Conservation (phyloP, 2,888 invertebrate genomes). For the Ischnus inquisitorius region DNA sequence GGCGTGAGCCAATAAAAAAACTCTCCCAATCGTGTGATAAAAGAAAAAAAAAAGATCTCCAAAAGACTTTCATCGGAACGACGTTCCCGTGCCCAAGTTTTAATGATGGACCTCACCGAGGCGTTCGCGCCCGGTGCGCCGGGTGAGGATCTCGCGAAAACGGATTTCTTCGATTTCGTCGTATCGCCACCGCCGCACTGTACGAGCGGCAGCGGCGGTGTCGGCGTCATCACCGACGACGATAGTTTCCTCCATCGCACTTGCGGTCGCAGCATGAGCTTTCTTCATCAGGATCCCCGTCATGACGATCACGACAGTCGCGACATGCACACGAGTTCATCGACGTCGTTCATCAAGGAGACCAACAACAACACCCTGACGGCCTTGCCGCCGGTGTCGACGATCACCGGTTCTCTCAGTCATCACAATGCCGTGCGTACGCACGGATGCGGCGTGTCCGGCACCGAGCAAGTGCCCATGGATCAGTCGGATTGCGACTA, state of each 20-base stretch:
- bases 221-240: slow-evolving; percentile 89
- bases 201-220: slow-evolving; percentile 72
- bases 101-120: slow-evolving; percentile 93
- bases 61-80: slow-evolving; percentile 14
- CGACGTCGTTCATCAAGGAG: slow-evolving; percentile 85
- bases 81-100: slow-evolving; percentile 1
- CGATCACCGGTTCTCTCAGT: slow-evolving; percentile 82
- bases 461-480: slow-evolving; percentile 86
- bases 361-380: slow-evolving; percentile 88
- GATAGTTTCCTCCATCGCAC: slow-evolving; percentile 86
- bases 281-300: slow-evolving; percentile 74
- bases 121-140: slow-evolving; percentile 88
- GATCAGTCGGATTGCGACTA: slow-evolving; percentile 91
- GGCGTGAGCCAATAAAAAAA: not conserved
- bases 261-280: slow-evolving; percentile 79
- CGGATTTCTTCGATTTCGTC: slow-evolving; percentile 96
- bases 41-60: not conserved
- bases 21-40: not conserved
- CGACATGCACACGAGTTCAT: slow-evolving; percentile 74
- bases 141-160: slow-evolving; percentile 92
- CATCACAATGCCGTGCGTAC: slow-evolving; percentile 78
- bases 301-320: slow-evolving; percentile 80
- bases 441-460: slow-evolving; percentile 79
- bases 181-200: slow-evolving; percentile 88
- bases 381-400: slow-evolving; percentile 83